A percentile compares a stretch with the other conserved stretches of the same genome.
Conservation (phyloP, 64 coral and sea anemone species). For the Anthopleura sola region DNA sequence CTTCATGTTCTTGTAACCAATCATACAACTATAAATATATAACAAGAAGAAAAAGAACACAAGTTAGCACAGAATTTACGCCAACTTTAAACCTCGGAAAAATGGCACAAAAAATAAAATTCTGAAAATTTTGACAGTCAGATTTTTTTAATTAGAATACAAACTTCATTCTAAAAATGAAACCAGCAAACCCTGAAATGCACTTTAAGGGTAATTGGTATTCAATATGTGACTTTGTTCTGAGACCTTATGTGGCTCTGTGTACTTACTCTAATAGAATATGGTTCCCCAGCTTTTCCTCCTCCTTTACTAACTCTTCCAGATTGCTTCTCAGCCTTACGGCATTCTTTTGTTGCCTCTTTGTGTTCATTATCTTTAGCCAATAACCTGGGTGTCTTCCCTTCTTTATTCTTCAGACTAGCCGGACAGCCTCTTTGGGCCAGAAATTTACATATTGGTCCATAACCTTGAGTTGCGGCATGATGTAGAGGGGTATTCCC, state of each 20-base stretch:
- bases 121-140: too few relatives aligned
- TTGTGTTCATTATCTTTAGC: constrained; percentile 99
- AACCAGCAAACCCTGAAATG: too few relatives aligned
- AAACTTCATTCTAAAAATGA: too few relatives aligned
- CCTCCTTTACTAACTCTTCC: constrained; percentile 77
- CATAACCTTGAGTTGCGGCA: constrained; percentile 81
- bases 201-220: too few relatives aligned
- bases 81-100: too few relatives aligned
- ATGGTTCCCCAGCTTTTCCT: constrained; percentile 67
- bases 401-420: constrained; percentile 89
- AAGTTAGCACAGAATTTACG: not conserved
- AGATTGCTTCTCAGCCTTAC: constrained; percentile 89
- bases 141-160: too few relatives aligned
- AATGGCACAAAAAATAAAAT: too few relatives aligned
- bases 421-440: constrained; percentile 92
- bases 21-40: constrained; percentile 78
- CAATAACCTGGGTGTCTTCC: constrained; percentile 81
- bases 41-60: not conserved
- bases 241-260: too few relatives aligned
- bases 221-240: too few relatives aligned
- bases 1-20: constrained; percentile 90
- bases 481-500: constrained; percentile 85
- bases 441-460: constrained; percentile 89
- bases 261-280: constrained; percentile 82
- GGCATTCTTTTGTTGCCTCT: constrained; percentile 91